phyloP scores from a whole-genome alignment of 2,797 vertebrate genomes.

The Tolypeutes matacus region DNA sequence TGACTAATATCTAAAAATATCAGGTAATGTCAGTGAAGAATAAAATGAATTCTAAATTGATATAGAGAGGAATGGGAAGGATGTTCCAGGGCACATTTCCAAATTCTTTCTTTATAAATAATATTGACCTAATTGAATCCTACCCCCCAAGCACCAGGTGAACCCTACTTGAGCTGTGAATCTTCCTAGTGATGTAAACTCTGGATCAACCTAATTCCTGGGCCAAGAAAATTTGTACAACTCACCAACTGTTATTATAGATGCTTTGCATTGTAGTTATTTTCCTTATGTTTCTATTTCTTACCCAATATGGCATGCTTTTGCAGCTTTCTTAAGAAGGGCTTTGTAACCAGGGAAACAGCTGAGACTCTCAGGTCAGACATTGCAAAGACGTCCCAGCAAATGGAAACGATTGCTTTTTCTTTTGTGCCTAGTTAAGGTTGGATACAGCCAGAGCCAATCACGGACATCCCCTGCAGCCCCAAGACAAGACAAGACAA shows the following conservation, averaged over 20 bases:
- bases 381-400: not conserved
- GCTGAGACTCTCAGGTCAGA: not conserved
- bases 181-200: not conserved
- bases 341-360: not conserved
- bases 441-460: not conserved
- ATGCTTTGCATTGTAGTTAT: not conserved
- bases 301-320: not conserved
- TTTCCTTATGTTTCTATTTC: not conserved
- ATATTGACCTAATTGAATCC: not conserved
- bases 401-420: not conserved
- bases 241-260: not conserved
- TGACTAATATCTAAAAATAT: not conserved
- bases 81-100: not conserved
- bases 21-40: not conserved
- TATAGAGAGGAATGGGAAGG: not conserved
- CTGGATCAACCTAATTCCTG: not conserved
- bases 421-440: not conserved
- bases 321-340: not conserved
- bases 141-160: not conserved
- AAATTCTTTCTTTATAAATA: not conserved
- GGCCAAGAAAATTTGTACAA: not conserved
- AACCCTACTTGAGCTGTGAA: not conserved
- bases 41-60: not conserved
- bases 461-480: not conserved
- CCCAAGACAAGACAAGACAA: too few species aligned